phyloP scores from a whole-genome alignment of 1,140 invertebrate species.

The Bombus balteatus region DNA sequence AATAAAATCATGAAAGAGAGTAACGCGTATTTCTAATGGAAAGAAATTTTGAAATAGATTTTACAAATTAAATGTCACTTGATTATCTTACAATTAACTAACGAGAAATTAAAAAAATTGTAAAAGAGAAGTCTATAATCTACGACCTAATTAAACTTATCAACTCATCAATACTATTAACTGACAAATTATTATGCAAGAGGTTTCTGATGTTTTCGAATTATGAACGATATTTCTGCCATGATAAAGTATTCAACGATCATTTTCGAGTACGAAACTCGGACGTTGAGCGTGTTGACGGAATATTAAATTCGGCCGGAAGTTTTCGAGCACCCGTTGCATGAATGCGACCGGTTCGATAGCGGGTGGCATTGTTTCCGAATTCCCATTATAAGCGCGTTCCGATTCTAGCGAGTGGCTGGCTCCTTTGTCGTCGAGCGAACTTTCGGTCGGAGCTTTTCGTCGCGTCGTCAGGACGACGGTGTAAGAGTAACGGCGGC shows the following conservation, averaged over 20 bases:
- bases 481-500: neutral
- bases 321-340: slow-evolving; percentile 39
- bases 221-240: neutral
- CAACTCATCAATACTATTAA: no score
- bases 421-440: slow-evolving; percentile 52
- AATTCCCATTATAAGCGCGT: slow-evolving; percentile 67
- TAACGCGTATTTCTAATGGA: no score
- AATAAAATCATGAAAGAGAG: no score
- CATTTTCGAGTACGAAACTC: neutral
- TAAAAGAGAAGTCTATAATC: no score
- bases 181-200: no score
- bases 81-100: no score
- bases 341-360: slow-evolving; percentile 61
- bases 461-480: slow-evolving; percentile 7
- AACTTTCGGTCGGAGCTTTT: slow-evolving; percentile 48
- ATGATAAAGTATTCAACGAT: neutral
- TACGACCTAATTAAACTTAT: no score
- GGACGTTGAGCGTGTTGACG: neutral
- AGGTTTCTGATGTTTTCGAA: neutral
- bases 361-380: slow-evolving; percentile 68
- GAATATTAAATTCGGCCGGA: neutral
- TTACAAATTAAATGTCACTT: no score
- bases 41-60: no score
- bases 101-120: no score
- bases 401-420: slow-evolving; percentile 50